These are phyloP conservation scores for Philypnodon macrostomus DNA, from an alignment of 2,797 vertebrate species.

Conservation along the genomic window DNA sequence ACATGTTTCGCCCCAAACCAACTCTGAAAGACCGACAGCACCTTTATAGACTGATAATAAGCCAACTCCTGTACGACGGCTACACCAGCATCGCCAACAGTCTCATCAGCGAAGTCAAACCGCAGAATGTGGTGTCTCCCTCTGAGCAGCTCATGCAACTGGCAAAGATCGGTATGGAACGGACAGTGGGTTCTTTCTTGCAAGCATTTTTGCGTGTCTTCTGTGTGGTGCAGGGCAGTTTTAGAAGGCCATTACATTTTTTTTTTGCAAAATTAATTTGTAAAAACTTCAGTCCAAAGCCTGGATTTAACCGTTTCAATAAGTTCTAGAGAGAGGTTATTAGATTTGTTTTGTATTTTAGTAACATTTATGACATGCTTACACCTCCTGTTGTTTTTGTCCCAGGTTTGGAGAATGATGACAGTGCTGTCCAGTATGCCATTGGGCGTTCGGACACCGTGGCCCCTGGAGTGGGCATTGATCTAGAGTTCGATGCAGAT, in stretches of 20 bases:
- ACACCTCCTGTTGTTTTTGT: constrained; percentile 5
- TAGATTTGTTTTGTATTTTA: too few species aligned
- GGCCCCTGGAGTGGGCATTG: constrained; percentile 93
- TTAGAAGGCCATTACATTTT: too few species aligned
- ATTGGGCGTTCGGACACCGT: constrained; percentile 95
- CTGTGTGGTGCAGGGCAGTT: too few species aligned
- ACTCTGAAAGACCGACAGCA: constrained; percentile 95
- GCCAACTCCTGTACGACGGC: constrained; percentile 94
- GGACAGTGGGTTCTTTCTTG: neutral
- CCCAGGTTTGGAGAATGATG: constrained; percentile 96
- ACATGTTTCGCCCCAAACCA: constrained; percentile 93
- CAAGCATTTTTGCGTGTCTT: neutral
- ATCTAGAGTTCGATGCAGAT: constrained; percentile 95
- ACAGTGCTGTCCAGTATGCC: constrained; percentile 92
- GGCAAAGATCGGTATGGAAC: constrained; percentile 86
- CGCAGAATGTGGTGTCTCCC: constrained; percentile 88
- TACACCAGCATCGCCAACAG: constrained; percentile 93
- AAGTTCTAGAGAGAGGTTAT: too few species aligned
- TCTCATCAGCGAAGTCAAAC: constrained; percentile 92
- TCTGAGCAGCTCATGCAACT: constrained; percentile 97
- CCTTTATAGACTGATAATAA: constrained; percentile 94
- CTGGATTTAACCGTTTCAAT: too few species aligned
- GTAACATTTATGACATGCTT: too few species aligned
- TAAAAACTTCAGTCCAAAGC: too few species aligned
- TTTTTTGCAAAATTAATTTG: too few species aligned